Evolutionary conservation across 1,140 invertebrate species (phyloP).

Genomic region (Drosophila miranda): DNA sequence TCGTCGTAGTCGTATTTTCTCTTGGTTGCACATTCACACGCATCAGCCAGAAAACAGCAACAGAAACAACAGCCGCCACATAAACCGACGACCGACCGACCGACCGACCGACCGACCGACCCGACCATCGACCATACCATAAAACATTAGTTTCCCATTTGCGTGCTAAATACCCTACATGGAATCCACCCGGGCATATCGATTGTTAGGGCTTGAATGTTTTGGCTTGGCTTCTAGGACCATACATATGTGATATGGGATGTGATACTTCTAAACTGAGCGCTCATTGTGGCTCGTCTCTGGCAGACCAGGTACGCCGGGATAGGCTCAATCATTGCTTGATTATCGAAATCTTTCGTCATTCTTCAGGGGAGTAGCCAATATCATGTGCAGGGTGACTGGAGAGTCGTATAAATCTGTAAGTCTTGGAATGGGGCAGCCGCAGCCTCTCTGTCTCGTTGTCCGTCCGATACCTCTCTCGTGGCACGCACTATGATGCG

Average conservation of each 20-base stretch:
- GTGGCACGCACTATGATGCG: slow-evolving; percentile 77
- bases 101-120: slow-evolving; percentile 48
- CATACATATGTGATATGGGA: too few relatives aligned
- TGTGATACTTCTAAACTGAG: too few relatives aligned
- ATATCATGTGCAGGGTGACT: too few relatives aligned
- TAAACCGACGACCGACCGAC: slow-evolving; percentile 19
- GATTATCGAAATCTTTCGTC: too few relatives aligned
- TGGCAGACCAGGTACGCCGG: too few relatives aligned
- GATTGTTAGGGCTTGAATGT: neutral
- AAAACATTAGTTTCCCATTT: slow-evolving; percentile 80
- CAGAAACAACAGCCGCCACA: slow-evolving; percentile 30
- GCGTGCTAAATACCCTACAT: slow-evolving; percentile 77
- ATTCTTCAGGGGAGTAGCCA: too few relatives aligned
- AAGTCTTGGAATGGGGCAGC: too few relatives aligned
- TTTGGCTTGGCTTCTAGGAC: too few relatives aligned
- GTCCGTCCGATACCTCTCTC: slow-evolving; percentile 45
- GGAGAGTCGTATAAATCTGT: too few relatives aligned
- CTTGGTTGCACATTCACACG: slow-evolving; percentile 69
- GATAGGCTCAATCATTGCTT: too few relatives aligned
- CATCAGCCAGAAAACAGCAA: slow-evolving; percentile 47
- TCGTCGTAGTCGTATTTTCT: slow-evolving; percentile 68
- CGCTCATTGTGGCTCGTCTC: too few relatives aligned
- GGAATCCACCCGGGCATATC: slow-evolving; percentile 32
- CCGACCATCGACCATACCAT: slow-evolving; percentile 68
- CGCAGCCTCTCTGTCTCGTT: neutral